Percentiles rank a stretch among this genome's conserved stretches.
Conservation (phyloP, 2,113 vertebrate species). For the Rattus rattus region DNA sequence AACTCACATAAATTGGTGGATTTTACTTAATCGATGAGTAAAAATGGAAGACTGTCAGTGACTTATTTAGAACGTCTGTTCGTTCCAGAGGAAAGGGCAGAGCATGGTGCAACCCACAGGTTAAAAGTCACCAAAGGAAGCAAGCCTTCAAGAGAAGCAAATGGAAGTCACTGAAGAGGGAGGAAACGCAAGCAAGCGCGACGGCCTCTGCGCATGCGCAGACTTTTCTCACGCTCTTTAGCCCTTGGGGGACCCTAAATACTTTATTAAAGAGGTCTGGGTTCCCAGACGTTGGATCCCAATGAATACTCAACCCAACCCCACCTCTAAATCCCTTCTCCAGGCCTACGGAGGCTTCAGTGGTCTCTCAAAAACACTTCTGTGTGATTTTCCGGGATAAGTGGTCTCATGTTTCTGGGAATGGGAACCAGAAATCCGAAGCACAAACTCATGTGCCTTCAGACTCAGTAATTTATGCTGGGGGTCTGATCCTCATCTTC, state of each 20-base stretch:
- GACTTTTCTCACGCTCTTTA: slow-evolving; percentile 64
- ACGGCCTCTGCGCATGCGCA: slow-evolving; percentile 55
- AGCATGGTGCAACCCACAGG: background rate
- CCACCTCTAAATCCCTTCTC: background rate
- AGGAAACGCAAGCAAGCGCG: background rate
- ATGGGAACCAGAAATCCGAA: slow-evolving; percentile 55
- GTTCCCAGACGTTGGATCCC: slow-evolving; percentile 68
- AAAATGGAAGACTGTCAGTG: background rate
- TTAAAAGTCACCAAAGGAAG: slow-evolving; percentile 54
- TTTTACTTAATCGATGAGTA: background rate
- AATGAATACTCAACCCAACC: background rate
- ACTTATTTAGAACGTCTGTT: slow-evolving; percentile 13
- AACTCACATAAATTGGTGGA: background rate
- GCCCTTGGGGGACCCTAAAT: slow-evolving; percentile 67
- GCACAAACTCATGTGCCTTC: slow-evolving; percentile 62
- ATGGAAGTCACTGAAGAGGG: slow-evolving; percentile 27
- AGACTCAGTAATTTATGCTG: slow-evolving; percentile 82
- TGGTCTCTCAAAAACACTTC: slow-evolving; percentile 13
- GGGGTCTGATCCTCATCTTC: slow-evolving; percentile 71
- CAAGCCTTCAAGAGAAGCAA: slow-evolving; percentile 59
- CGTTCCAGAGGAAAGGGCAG: background rate
- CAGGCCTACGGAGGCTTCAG: slow-evolving; percentile 26
- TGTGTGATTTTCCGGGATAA: slow-evolving; percentile 69
- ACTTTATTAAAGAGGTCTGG: slow-evolving; percentile 52
- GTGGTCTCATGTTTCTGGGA: slow-evolving; percentile 77